Evolutionary conservation across 2,797 vertebrate genomes (phyloP).

Genomic region (Pipistrellus nathusii): DNA sequence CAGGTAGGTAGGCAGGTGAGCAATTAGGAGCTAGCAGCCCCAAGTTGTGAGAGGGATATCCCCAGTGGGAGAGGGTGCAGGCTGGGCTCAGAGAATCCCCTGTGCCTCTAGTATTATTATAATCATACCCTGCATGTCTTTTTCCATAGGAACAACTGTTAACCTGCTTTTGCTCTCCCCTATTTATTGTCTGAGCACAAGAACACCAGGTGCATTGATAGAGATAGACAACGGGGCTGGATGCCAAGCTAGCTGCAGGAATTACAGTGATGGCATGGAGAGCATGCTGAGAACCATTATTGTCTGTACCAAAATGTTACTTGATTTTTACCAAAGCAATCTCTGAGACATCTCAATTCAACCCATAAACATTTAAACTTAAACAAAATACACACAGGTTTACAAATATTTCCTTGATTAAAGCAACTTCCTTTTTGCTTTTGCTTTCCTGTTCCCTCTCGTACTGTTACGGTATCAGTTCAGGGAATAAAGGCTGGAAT

Average conservation of each 20-base stretch:
- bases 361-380: background rate
- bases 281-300: background rate
- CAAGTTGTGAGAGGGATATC: too few relatives aligned
- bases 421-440: background rate
- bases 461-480: background rate
- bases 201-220: background rate
- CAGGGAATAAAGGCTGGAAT: background rate
- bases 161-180: background rate
- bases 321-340: background rate
- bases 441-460: background rate
- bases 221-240: background rate
- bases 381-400: background rate
- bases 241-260: background rate
- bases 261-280: background rate
- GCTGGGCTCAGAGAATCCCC: too few relatives aligned
- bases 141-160: background rate
- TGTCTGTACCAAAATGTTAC: background rate
- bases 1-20: too few relatives aligned
- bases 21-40: too few relatives aligned
- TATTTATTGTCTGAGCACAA: background rate
- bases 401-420: background rate
- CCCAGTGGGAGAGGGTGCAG: too few relatives aligned
- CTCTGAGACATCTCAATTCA: background rate
- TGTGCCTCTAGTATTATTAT: background rate
- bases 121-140: background rate